These are phyloP conservation scores for Myxocyprinus asiaticus DNA, from an alignment of 2,113 vertebrate genomes.

Conservation along the genomic window DNA sequence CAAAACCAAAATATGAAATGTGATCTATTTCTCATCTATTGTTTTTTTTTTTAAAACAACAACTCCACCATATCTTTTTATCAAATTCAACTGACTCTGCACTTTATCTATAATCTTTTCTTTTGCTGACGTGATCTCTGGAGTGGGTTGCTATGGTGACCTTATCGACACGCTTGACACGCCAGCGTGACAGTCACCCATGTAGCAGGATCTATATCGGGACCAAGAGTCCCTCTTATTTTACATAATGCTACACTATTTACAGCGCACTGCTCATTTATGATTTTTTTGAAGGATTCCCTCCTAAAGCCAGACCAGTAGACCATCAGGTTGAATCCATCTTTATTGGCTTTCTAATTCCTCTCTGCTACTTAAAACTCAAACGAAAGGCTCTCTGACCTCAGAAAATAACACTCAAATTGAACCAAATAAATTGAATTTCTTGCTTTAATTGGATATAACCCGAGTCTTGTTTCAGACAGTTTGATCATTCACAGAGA, in stretches of 20 bases:
- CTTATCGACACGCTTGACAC: constrained; percentile 3
- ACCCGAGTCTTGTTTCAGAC: neutral
- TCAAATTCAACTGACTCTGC: neutral
- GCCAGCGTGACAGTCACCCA: constrained; percentile 1
- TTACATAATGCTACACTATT: no score
- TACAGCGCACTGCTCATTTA: no score
- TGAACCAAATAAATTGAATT: constrained; percentile 60
- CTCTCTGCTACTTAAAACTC: neutral
- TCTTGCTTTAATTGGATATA: constrained; percentile 49
- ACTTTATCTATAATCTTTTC: constrained; percentile 15
- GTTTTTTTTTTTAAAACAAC: no score
- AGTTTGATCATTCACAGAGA: constrained; percentile 26
- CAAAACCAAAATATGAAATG: no score
- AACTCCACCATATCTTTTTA: neutral
- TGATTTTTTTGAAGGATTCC: no score
- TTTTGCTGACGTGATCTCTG: constrained; percentile 27
- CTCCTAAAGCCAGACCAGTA: no score
- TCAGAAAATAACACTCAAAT: neutral
- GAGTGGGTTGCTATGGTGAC: constrained; percentile 36
- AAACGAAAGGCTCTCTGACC: neutral
- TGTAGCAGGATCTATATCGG: neutral
- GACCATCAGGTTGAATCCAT: no score
- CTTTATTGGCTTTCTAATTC: no score
- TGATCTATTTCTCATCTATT: no score
- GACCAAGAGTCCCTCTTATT: neutral